Base-by-base conservation (phyloP, 2,888 invertebrate species). In the Heteropelma amictum region DNA sequence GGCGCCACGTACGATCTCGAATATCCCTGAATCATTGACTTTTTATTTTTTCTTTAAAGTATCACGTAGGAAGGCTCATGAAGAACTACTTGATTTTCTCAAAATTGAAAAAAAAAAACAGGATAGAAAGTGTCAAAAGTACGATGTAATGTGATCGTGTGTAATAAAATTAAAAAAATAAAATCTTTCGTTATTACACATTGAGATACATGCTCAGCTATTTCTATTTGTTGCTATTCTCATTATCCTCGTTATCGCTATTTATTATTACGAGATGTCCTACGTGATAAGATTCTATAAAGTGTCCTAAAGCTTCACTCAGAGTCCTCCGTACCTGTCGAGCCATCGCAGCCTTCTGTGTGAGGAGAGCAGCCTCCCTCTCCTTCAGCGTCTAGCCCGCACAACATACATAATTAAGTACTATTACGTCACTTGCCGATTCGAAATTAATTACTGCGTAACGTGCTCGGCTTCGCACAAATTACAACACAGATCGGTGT, bases 321-420 rank as follows among this genome's bases (percentile, higher is more conserved):
- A 85, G 85, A 85, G 82, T 77, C 71, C 77, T 79, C 84, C 90
- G 90, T 93, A 94, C 93, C 95, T 96, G 96, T 95, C 92, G 96
- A 95, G 91, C 96, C 96, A 92, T 96, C 96, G 93, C 96, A 96
- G 92, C 96, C 96, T 91, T 96, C 96, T 90, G 95, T 94, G 92
- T 96, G 96, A 89, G 96, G 96, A 90, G 96, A 94, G 92, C 96
- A 96, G 91, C 96, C 96, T 90, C 93, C 93, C 91, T 95, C 89
- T 85, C 88, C 89, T 86, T 90, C 96, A 92, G 95, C 93, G 92
- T 95, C 95, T 94, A 92, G 92, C 92, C 93, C 86, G 87, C 86
- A 89, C 82, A 87, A 88, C 86, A 89, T 83, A 89, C 82, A 88
- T 82, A 81, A 78, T 92, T 91, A 58, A 73, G 65, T 73, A 89